phyloP scores from a whole-genome alignment of 2,797 vertebrate genomes.

The Sibirionetta formosa region DNA sequence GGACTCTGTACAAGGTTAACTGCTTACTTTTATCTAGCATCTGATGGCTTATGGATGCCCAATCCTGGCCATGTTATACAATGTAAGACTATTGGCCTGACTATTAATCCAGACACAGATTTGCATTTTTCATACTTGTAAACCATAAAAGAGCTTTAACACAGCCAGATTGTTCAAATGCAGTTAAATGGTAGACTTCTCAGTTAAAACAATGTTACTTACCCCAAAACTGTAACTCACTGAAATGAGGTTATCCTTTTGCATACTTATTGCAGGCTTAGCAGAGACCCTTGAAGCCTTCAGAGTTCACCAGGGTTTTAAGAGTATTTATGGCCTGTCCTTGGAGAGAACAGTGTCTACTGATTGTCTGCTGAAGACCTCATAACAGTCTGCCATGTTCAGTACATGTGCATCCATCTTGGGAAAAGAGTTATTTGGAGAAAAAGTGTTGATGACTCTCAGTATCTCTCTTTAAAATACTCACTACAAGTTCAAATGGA shows the following conservation, averaged over 20 bases:
- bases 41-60: background rate
- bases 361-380: background rate
- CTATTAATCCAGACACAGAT: background rate
- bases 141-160: background rate
- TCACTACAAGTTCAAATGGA: background rate
- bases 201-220: background rate
- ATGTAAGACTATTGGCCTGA: background rate
- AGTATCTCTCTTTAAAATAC: background rate
- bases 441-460: background rate
- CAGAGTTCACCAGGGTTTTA: background rate
- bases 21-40: background rate
- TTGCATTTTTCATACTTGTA: background rate
- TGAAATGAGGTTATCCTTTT: background rate
- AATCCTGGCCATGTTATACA: background rate
- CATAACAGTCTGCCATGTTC: background rate
- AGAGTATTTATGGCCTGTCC: background rate
- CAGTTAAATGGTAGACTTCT: background rate
- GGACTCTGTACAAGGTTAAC: background rate
- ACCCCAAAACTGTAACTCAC: background rate
- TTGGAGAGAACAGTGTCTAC: background rate
- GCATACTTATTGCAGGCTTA: background rate
- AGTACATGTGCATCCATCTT: background rate
- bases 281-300: background rate
- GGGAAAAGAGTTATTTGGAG: background rate
- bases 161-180: background rate